phyloP scores from a whole-genome alignment of 2,888 invertebrate species.

The Theodoxus fluviatilis region DNA sequence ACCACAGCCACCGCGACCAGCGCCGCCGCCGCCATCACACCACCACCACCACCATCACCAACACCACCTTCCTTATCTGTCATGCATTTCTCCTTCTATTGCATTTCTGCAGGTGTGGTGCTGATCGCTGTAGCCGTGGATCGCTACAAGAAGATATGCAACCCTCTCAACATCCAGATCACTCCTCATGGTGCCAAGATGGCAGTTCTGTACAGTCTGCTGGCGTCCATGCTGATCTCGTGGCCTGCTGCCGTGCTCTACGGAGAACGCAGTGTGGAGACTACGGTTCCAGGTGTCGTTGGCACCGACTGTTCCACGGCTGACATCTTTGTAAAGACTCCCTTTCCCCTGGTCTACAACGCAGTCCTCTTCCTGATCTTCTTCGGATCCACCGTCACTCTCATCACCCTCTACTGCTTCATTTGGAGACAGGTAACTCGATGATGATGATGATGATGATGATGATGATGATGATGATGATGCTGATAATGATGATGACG shows the following conservation, averaged over 20 bases:
- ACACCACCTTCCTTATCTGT: too few species aligned
- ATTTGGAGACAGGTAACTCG: slow-evolving; percentile 16
- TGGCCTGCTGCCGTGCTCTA: slow-evolving; percentile 29
- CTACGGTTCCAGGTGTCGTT: slow-evolving; percentile 25
- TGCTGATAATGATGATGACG: too few species aligned
- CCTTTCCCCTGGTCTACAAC: slow-evolving; percentile 36
- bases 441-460: too few species aligned
- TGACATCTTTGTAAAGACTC: slow-evolving; percentile 35
- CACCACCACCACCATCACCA: too few species aligned
- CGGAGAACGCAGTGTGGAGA: slow-evolving; percentile 22
- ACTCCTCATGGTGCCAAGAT: slow-evolving; percentile 24
- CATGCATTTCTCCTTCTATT: slow-evolving; percentile 22
- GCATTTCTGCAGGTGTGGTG: slow-evolving; percentile 24
- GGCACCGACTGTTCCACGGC: slow-evolving; percentile 44
- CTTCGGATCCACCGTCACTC: slow-evolving; percentile 11
- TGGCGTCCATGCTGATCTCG: slow-evolving; percentile 23
- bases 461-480: too few species aligned
- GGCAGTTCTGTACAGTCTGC: slow-evolving; percentile 18
- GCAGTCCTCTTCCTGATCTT: slow-evolving; percentile 28
- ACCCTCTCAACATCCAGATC: slow-evolving; percentile 22
- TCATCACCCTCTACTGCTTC: slow-evolving; percentile 26
- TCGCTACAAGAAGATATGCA: slow-evolving; percentile 30
- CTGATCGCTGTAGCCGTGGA: slow-evolving; percentile 31
- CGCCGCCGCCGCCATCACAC: too few species aligned
- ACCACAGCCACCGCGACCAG: too few species aligned